Evolutionary conservation across 2,797 vertebrate species (phyloP).

Genomic region (Enoplosus armatus): DNA sequence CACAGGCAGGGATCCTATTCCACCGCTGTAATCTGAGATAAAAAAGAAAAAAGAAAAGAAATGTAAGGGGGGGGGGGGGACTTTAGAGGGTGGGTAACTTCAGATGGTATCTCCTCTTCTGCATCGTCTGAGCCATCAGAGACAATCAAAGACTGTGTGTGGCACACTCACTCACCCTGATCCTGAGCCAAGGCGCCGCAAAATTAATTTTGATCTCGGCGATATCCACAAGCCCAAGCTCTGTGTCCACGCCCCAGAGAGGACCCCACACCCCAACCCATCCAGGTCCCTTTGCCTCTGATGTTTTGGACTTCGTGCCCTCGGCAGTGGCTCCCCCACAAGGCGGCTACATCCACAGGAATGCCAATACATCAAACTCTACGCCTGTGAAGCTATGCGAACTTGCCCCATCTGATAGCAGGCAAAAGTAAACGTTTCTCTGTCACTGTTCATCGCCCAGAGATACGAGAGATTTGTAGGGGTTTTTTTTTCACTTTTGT

Average conservation of each 20-base stretch:
- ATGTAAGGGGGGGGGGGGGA: conserved; percentile 22
- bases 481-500: conserved; percentile 45
- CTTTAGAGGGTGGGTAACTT: conserved; percentile 73
- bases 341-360: conserved; percentile 31
- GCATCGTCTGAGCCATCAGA: conserved; percentile 73
- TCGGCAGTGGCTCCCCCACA: conserved; percentile 21
- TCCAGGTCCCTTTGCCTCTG: background rate
- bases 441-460: conserved; percentile 41
- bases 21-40: conserved; percentile 65
- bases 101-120: conserved; percentile 76
- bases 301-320: conserved; percentile 10
- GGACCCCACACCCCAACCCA: conserved; percentile 46
- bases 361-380: conserved; percentile 33
- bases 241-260: conserved; percentile 53
- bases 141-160: conserved; percentile 76
- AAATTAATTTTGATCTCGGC: conserved; percentile 73
- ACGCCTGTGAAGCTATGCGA: conserved; percentile 26
- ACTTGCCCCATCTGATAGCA: conserved; percentile 55
- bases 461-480: conserved; percentile 40
- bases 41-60: conserved; percentile 41
- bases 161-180: conserved; percentile 66
- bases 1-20: conserved; percentile 62
- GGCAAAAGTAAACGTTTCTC: conserved; percentile 59
- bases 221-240: conserved; percentile 61
- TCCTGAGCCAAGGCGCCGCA: conserved; percentile 55